A percentile compares a stretch with the other conserved stretches of the same genome.
These are phyloP conservation scores for Drosophila pachea DNA, from an alignment of 1,140 invertebrate genomes.

Conservation along the genomic window DNA sequence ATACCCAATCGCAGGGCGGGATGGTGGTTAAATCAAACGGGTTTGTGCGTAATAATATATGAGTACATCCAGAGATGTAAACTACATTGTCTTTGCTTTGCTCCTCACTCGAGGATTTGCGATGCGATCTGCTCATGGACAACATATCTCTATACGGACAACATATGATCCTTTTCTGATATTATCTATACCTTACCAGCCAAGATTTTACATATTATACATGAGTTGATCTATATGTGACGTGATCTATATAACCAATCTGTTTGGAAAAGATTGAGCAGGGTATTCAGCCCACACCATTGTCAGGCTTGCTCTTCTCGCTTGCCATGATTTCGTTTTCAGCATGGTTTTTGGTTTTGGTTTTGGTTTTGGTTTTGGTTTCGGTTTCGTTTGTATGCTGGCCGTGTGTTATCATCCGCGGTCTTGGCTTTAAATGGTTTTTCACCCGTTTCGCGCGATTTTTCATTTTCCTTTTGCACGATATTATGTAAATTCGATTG, in stretches of 20 bases:
- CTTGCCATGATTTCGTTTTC: slow-evolving; percentile 23
- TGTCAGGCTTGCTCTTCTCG: background rate
- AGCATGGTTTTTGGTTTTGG: slow-evolving; percentile 41
- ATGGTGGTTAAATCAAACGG: slow-evolving; percentile 21
- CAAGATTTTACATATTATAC: no score
- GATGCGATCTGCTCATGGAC: no score
- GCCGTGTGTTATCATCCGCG: slow-evolving; percentile 13
- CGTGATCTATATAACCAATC: no score
- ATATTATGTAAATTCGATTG: slow-evolving; percentile 53
- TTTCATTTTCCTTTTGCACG: slow-evolving; percentile 36
- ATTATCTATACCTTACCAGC: no score
- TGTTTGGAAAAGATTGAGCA: background rate
- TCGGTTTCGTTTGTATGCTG: slow-evolving; percentile 13
- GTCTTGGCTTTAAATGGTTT: slow-evolving; percentile 25
- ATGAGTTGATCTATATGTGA: no score
- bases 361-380: slow-evolving; percentile 39
- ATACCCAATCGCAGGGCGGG: background rate
- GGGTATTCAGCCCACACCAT: slow-evolving; percentile 14
- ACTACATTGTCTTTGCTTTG: no score
- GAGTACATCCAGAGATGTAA: no score
- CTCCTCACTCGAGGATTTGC: no score
- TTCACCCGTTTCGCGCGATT: slow-evolving; percentile 28
- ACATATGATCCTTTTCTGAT: no score
- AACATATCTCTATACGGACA: no score
- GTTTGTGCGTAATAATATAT: no score